Conservation (phyloP, 2,113 vertebrate genomes). For the Calyptommatus sinebrachiatus region DNA sequence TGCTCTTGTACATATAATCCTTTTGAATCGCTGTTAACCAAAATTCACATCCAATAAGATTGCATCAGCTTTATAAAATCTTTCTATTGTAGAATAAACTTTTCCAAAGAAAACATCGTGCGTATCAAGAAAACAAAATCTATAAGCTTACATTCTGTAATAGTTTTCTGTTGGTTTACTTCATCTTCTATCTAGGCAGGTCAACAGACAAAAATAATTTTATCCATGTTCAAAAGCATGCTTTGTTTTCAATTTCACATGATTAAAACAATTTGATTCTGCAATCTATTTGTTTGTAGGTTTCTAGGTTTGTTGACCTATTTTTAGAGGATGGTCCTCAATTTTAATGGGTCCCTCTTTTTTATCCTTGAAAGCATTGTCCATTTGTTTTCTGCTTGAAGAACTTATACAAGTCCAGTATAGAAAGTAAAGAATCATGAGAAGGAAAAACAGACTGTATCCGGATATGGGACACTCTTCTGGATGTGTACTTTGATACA, state of each 20-base stretch:
- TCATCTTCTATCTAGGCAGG: neutral
- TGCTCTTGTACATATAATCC: constrained; percentile 52
- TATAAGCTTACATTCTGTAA: neutral
- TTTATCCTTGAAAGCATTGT: too few relatives aligned
- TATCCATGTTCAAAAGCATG: neutral
- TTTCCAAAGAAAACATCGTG: constrained; percentile 23
- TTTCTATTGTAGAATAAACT: constrained; percentile 29
- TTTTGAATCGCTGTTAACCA: constrained; percentile 45
- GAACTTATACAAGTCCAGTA: too few relatives aligned
- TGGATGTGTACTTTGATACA: too few relatives aligned
- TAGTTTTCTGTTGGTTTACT: neutral
- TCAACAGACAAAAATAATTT: neutral
- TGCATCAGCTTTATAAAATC: constrained; percentile 44
- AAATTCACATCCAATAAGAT: constrained; percentile 41
- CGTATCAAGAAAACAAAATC: neutral
- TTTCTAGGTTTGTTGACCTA: too few relatives aligned
- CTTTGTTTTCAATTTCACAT: neutral
- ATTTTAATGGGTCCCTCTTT: too few relatives aligned
- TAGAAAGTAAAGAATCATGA: too few relatives aligned
- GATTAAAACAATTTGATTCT: neutral
- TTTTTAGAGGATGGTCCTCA: too few relatives aligned
- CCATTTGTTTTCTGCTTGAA: too few relatives aligned
- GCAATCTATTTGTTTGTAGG: too few relatives aligned
- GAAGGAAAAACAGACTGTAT: too few relatives aligned
- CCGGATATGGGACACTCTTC: too few relatives aligned